Base-by-base conservation (phyloP, 2,797 vertebrate genomes). In the Eupleurogrammus muticus region DNA sequence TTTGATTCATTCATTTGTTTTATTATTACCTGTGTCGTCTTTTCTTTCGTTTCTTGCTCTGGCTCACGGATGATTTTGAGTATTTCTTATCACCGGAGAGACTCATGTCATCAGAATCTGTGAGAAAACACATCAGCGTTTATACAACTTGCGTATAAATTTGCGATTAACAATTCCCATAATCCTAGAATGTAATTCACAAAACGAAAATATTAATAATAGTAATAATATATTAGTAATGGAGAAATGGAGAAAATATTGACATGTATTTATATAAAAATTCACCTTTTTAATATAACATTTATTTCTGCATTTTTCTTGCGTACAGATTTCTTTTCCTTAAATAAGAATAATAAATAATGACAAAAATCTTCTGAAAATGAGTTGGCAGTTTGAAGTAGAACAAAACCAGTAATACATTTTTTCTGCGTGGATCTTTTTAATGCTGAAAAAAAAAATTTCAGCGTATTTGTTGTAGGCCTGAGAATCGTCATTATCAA, bases 1-100 rank as follows among this genome's bases (percentile, higher is more conserved):
- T 1, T n/a, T 1, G 0, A n/a, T n/a, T n/a, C n/a, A n/a, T n/a
- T n/a, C n/a, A n/a, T n/a, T n/a, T 1, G 11, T 21, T 20, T 24
- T 20, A 35, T 1, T 46, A 58, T 85, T 86, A 99, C 97, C 98
- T 97, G 94, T 99, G 98, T 70, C 97, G 86, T 80, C 97, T 93
- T 93, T 99, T 99, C 95, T 99, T 99, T 70, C 97, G 92, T 87
- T 98, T 99, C 92, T 98, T 99, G 92, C 95, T 97, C 89, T 98
- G 97, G 77, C 91, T 95, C 90, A 97, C 73, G 23, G 96, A 94
- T 10, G 97, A 96, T 90, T 97, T 97, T 49, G 95, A 95, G 84
- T 96, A 93, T 91, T 96, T 97, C 28, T 96, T 93, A 84, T 99
- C 98, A 60, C 95, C 95, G 64, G 97, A 97, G 44, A 89, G 67